Percentiles rank a stretch among this genome's conserved stretches.
These are phyloP conservation scores for Apis dorsata DNA, from an alignment of 1,140 invertebrate species.

Conservation along the genomic window DNA sequence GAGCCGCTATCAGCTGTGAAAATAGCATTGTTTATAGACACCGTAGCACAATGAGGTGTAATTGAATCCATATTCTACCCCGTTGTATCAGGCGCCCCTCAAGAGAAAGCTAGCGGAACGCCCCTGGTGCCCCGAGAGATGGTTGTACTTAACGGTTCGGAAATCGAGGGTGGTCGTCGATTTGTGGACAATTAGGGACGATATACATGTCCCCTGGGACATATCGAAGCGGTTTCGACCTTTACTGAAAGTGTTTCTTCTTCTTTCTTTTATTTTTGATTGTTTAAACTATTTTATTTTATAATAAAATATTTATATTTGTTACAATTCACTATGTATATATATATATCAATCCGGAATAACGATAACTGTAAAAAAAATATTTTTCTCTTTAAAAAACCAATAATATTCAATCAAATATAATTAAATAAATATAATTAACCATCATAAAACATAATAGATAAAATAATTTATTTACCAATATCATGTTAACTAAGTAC, in stretches of 20 bases:
- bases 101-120: slow-evolving; percentile 49
- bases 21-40: slow-evolving; percentile 79
- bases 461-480: too few relatives aligned
- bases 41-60: slow-evolving; percentile 76
- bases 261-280: not conserved
- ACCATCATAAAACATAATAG: too few relatives aligned
- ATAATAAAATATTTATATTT: not conserved
- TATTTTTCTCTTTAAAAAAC: too few relatives aligned
- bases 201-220: slow-evolving; percentile 45
- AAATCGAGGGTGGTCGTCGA: slow-evolving; percentile 71
- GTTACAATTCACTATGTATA: too few relatives aligned
- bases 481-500: too few relatives aligned
- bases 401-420: too few relatives aligned
- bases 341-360: too few relatives aligned
- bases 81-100: slow-evolving; percentile 46
- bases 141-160: slow-evolving; percentile 69
- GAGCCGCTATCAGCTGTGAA: slow-evolving; percentile 76
- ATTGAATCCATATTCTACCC: slow-evolving; percentile 75
- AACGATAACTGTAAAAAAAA: too few relatives aligned
- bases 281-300: not conserved
- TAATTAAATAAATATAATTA: too few relatives aligned
- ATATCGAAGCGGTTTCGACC: slow-evolving; percentile 4
- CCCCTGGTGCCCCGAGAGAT: slow-evolving; percentile 47
- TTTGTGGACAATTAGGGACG: slow-evolving; percentile 77
- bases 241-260: not conserved